Evolutionary conservation across 2,797 vertebrate species (phyloP), one percentile per base, ranked within the genome.

Genomic region (Emys orbicularis): DNA sequence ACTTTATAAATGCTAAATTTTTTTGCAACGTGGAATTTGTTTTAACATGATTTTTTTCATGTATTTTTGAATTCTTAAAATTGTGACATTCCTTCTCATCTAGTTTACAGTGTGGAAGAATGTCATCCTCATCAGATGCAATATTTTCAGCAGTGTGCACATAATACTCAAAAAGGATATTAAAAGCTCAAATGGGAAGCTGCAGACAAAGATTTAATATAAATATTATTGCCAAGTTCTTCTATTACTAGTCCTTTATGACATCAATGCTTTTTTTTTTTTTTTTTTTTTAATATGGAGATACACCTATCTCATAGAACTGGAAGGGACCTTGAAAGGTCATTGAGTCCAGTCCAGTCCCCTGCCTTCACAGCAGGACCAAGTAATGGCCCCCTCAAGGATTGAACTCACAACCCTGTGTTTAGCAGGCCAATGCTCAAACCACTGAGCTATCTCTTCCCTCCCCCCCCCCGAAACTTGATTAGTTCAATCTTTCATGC

Each of bases 181-280:
- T 16, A n/a, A 82, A 74, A 93, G 74, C 83, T 96, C 80, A 82
- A 37, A 37, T 89, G 83, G 86, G 88, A 97, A 93, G 92, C 83
- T 50, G 90, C 31, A 74, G 34, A 88, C 89, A 13, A 53, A 3
- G 18, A 41, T 92, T 94, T 53, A 53, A 61, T 85, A n/a, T 7
- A 88, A 84, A 65, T 81, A 52, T 56, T n/a, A 15, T 54, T 54
- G 85, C 54, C 5, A 50, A n/a, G 47, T 37, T 61, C 13, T 92
- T 6, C 4, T 94, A 68, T 79, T 59, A 16, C 19, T 0, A 0
- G n/a, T 76, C 34, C 37, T 90, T 77, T 15, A 65, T 93, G 77
- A 50, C 13, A 50, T 50, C 50, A 50, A 16, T 16, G 15, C 13
- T 13, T 50, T 50, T 13, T 13, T 44, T 44, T 44, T 13, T 44